Base-by-base conservation (phyloP, 2,797 vertebrate species). In the Sebastolobus altivelis region DNA sequence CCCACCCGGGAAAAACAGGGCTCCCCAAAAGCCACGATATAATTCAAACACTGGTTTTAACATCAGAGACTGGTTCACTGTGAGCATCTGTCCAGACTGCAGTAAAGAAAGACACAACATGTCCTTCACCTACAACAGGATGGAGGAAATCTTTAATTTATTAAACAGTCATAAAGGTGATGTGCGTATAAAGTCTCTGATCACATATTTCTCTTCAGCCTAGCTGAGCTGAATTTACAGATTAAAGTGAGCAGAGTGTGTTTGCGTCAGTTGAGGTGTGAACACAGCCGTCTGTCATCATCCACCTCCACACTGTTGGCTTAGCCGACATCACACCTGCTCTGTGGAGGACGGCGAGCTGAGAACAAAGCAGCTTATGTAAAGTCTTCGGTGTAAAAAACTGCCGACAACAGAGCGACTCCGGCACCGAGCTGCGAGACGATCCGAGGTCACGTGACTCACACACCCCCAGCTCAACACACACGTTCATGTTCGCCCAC, bases 301-400 rank as follows among this genome's bases (percentile, higher is more conserved):
- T 62, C 80, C 80, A 5, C 83, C 83, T 79, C 75, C 38, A 0
- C 83, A 27, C 55, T 74, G 68, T 12, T 43, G 54, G 75, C 52
- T 81, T 5, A 43, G 3, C 29, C 12, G 35, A 63, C 65, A 27
- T 22, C 80, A 54, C 80, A 79, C 33, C 77, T 75, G 66, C 80
- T 62, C 52, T 46, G 65, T 6, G 54, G 20, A 65, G 31, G 67
- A 52, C 29, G 20, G 13, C 12, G 18, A 35, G 58, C 56, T 6
- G 22, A 52, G 27, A 79, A 75, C 75, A 80, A 63, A 75, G 66
- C 46, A 8, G 77, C 80, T 85, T 68, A 76, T 63, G 65, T 66
- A 43, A 73, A 65, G 73, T 46, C 68, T 46, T 4, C 18, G 6
- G 35, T 16, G 40, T 18, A 6, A 16, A 52, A 49, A 61, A 22